Base-by-base conservation (phyloP, 1,140 invertebrate species). In the Neodiprion pinetum region DNA sequence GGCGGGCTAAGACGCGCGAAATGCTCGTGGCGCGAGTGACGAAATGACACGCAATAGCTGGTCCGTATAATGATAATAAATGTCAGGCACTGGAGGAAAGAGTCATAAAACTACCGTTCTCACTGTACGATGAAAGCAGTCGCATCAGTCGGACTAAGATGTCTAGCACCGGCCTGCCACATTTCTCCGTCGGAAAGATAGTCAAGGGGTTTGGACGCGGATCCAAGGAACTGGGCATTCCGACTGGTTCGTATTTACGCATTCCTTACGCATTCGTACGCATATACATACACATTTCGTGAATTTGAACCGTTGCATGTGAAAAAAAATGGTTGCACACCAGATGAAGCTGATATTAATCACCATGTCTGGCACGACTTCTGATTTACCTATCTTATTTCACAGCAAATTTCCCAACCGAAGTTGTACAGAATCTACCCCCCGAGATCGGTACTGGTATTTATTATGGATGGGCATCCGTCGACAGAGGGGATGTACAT, bases 151-250 rank as follows among this genome's bases (percentile, higher is more conserved):
- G 8, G 11, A 14, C 53, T 8, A 61, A 14, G 11, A 61, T 61
- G 53, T 61, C 53, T 12, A 7, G 11, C 3, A 61, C 11, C 53
- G 53, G 53, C n/a, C 81, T 96, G 68, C 96, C 96, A 0, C 90
- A 93, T 84, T 96, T 93, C 88, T 86, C 92, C 21, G 87, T 91
- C 80, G 97, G 97, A 70, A 88, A 90, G 83, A 95, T 99, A 61
- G 91, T 97, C 0, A 93, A 94, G 85, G 98, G 97, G n/a, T 98
- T 98, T 87, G 96, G 96, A 67, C 90, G 97, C 85, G 97, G 97
- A 28, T 97, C 96, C 1, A 97, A 96, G 88, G 92, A 96, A 76
- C 90, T 99, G 3, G 96, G 96, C 17, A 96, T 96, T 82, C 97
- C 97, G 71, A 99, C 97, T 87, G 95, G 95, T 95, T 17, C 3